Conservation (phyloP, 2,113 vertebrate genomes). For the Syngnathus floridae region DNA sequence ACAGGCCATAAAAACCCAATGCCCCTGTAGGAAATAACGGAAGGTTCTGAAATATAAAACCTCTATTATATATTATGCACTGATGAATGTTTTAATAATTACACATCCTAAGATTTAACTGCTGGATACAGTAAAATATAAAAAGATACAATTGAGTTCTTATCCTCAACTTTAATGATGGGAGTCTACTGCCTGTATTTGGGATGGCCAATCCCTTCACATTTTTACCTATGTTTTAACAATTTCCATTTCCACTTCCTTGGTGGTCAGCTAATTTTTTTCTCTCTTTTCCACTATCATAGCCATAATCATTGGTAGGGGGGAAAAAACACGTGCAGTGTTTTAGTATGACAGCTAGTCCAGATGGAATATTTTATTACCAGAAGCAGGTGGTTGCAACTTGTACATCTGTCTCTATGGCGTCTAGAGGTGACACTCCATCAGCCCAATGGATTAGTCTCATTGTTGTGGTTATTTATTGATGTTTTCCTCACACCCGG, state of each 20-base stretch:
- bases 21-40: not conserved
- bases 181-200: too few relatives aligned
- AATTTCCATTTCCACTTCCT: not conserved
- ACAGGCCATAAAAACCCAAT: not conserved
- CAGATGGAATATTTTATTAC: conserved; percentile 33
- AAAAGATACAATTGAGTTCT: too few relatives aligned
- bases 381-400: conserved; percentile 51
- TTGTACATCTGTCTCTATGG: conserved; percentile 52
- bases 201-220: too few relatives aligned
- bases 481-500: conserved; percentile 63
- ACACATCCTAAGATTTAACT: not conserved
- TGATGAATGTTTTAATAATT: not conserved
- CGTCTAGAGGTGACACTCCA: conserved; percentile 69
- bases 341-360: not conserved
- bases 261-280: not conserved
- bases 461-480: conserved; percentile 70
- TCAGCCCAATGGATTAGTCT: conserved; percentile 70
- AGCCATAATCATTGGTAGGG: not conserved
- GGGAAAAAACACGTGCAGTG: not conserved
- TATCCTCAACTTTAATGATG: too few relatives aligned
- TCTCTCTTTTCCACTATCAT: not conserved
- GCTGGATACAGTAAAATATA: not conserved
- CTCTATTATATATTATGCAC: not conserved
- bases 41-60: not conserved
- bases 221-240: not conserved